Evolutionary conservation across 2,797 vertebrate genomes (phyloP).

Genomic region (Lagorchestes hirsutus): DNA sequence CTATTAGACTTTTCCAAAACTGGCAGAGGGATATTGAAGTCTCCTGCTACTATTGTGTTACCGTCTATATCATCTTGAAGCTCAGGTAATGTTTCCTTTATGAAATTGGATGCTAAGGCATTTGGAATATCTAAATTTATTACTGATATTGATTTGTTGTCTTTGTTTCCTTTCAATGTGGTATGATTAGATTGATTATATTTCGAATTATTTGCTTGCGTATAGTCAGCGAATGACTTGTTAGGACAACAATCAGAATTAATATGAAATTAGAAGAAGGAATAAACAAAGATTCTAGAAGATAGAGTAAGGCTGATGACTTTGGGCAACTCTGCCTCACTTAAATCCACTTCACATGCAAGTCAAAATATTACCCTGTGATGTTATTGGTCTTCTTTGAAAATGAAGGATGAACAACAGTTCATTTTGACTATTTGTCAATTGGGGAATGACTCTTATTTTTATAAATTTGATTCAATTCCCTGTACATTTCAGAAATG

Average conservation of each 20-base stretch:
- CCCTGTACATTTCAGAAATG: background rate
- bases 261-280: background rate
- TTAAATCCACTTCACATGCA: background rate
- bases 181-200: background rate
- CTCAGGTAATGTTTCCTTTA: no score
- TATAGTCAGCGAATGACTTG: background rate
- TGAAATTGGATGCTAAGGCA: no score
- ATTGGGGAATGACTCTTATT: background rate
- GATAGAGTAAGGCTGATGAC: no score
- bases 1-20: background rate
- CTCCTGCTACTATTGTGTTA: background rate
- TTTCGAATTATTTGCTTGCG: background rate
- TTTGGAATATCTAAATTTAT: background rate
- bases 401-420: background rate
- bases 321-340: background rate
- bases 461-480: background rate
- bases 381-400: background rate
- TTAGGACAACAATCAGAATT: background rate
- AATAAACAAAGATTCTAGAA: background rate
- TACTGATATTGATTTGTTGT: background rate
- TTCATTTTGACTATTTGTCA: background rate
- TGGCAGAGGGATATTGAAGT: background rate
- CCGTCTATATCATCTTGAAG: background rate
- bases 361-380: background rate
- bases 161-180: background rate